Percentiles rank a stretch among this genome's conserved stretches.
These are phyloP conservation scores for Eumeta japonica DNA, from an alignment of 1,140 invertebrate genomes.

Conservation along the genomic window DNA sequence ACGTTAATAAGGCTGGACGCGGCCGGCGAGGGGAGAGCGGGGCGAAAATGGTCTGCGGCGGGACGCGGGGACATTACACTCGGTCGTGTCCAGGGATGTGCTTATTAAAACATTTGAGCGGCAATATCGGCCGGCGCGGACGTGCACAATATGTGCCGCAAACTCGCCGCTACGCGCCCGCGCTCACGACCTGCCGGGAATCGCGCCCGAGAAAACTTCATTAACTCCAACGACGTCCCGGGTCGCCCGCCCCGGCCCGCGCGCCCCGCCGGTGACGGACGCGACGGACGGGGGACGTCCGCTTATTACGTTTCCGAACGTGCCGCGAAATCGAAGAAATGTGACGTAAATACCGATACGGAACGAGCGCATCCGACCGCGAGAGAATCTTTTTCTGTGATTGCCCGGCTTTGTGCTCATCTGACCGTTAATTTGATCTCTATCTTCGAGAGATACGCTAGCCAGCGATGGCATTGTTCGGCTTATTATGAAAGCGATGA, in stretches of 20 bases:
- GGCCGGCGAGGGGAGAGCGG: slow-evolving; percentile 21
- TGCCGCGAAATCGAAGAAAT: slow-evolving; percentile 56
- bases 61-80: slow-evolving; percentile 16
- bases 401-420: slow-evolving; percentile 41
- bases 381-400: slow-evolving; percentile 45
- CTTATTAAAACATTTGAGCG: slow-evolving; percentile 55
- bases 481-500: slow-evolving; percentile 32
- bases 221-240: slow-evolving; percentile 43
- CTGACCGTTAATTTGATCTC: slow-evolving; percentile 47
- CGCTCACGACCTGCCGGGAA: slow-evolving; percentile 53
- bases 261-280: slow-evolving; percentile 29
- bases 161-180: slow-evolving; percentile 46
- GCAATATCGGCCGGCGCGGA: slow-evolving; percentile 45
- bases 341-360: slow-evolving; percentile 48
- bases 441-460: slow-evolving; percentile 25
- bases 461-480: slow-evolving; percentile 27
- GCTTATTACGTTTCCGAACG: slow-evolving; percentile 53
- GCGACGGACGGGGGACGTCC: slow-evolving; percentile 23
- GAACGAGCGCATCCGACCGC: slow-evolving; percentile 12
- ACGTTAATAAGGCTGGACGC: slow-evolving; percentile 55
- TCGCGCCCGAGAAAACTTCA: slow-evolving; percentile 53
- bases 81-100: slow-evolving; percentile 37
- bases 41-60: slow-evolving; percentile 10
- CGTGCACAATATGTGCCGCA: slow-evolving; percentile 52
- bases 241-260: slow-evolving; percentile 11